Conservation (phyloP, 2,113 vertebrate genomes). For the Cephalopholis sonnerati region DNA sequence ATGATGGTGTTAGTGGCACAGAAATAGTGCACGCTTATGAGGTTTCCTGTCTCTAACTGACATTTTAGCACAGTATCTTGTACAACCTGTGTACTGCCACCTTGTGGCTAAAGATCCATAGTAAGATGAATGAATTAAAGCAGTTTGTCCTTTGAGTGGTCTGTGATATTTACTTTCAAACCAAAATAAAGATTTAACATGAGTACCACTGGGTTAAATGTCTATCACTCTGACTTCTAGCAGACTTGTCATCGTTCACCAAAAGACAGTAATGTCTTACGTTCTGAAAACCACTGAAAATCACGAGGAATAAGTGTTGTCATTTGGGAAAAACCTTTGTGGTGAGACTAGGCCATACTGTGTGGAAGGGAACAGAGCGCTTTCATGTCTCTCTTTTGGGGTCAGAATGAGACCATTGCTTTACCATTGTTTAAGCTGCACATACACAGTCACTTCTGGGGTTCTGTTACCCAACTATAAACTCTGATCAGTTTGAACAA, state of each 20-base stretch:
- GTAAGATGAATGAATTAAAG: not conserved
- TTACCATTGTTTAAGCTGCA: not conserved
- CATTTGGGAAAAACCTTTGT: constrained; percentile 9
- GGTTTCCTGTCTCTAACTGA: not conserved
- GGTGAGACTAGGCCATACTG: not conserved
- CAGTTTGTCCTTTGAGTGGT: not conserved
- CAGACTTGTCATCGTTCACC: constrained; percentile 8
- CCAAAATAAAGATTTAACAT: not conserved
- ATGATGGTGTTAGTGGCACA: not conserved
- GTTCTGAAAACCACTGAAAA: constrained; percentile 28
- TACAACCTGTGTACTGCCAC: not conserved
- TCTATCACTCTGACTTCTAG: not conserved
- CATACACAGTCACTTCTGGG: not conserved
- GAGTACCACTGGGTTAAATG: not conserved
- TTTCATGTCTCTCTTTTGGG: not conserved
- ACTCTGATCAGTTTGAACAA: not conserved
- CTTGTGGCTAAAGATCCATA: not conserved
- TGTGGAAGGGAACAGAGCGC: not conserved
- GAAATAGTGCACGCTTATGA: not conserved
- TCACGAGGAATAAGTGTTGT: constrained; percentile 24
- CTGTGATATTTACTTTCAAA: not conserved
- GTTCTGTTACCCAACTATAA: not conserved
- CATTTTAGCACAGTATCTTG: not conserved
- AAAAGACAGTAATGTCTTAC: not conserved
- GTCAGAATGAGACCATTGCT: not conserved